Percentiles rank a stretch among this genome's conserved stretches.
Conservation (phyloP, 2,113 vertebrate genomes). For the Ahaetulla prasina region DNA sequence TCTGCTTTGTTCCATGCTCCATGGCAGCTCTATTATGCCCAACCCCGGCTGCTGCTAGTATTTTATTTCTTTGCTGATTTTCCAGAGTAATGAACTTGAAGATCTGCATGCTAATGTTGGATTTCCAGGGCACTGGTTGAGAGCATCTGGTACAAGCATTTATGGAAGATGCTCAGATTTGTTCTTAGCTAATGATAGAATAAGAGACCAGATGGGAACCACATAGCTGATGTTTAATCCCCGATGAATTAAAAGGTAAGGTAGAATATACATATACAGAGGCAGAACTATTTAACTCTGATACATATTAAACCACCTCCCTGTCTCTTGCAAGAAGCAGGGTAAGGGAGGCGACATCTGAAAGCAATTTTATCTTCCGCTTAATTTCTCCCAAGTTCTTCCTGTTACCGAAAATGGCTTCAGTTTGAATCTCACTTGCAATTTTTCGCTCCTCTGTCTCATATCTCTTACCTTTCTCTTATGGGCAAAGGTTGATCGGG, state of each 20-base stretch:
- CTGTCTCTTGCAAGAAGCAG: background rate
- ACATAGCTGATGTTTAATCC: background rate
- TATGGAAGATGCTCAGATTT: background rate
- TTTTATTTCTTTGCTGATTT: background rate
- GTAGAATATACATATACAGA: too few relatives aligned
- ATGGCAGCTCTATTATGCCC: background rate
- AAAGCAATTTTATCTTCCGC: background rate
- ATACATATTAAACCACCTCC: background rate
- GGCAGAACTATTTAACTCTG: background rate
- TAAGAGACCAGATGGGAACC: background rate
- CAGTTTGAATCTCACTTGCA: background rate
- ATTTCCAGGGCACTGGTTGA: background rate
- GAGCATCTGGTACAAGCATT: background rate
- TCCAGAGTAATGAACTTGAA: background rate
- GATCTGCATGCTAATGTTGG: background rate
- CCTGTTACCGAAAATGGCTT: background rate
- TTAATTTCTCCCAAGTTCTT: background rate
- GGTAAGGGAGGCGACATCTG: background rate
- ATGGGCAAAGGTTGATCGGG: background rate
- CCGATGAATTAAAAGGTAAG: background rate
- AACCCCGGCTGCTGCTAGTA: background rate
- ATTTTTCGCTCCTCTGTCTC: background rate
- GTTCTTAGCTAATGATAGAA: background rate
- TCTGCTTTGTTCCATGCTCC: background rate
- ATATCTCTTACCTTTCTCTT: background rate